Conservation (phyloP, 1,140 invertebrate species). For the Meloidogyne hapla region DNA sequence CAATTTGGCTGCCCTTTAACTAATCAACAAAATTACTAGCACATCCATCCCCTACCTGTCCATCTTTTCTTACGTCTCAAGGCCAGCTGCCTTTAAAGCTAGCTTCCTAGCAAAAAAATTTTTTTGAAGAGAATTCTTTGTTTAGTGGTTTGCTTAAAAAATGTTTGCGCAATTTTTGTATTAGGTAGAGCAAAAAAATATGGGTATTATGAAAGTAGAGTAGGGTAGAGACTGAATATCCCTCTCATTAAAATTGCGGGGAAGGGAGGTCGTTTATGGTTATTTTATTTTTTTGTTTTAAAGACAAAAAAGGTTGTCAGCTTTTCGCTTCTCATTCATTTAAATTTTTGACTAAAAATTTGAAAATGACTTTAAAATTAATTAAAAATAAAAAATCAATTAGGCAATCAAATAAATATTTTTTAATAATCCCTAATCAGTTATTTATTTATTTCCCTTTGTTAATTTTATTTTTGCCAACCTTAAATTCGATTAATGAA, state of each 20-base stretch:
- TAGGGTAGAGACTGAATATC: neutral
- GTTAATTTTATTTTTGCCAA: slow-evolving; percentile 16
- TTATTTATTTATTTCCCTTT: neutral
- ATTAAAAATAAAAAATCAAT: neutral
- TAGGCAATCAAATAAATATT: neutral
- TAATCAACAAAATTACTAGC: neutral
- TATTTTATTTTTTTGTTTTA: neutral
- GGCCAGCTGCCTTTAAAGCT: neutral
- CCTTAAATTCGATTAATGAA: neutral
- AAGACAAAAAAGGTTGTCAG: neutral
- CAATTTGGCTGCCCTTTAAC: neutral
- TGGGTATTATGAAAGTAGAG: neutral
- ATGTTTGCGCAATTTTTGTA: slow-evolving; percentile 1
- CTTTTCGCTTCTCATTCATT: neutral
- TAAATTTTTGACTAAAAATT: neutral
- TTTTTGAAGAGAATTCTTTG: neutral
- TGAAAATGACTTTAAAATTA: neutral
- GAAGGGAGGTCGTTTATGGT: neutral
- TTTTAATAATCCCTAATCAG: no score
- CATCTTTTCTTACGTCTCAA: neutral
- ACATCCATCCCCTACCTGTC: neutral
- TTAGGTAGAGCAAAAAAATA: neutral
- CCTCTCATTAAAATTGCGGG: neutral
- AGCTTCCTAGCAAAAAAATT: neutral
- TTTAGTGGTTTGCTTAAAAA: neutral